A percentile compares a stretch with the other conserved stretches of the same genome.
These are phyloP conservation scores for Hippocampus comes DNA, from an alignment of 2,113 vertebrate genomes.

Conservation along the genomic window DNA sequence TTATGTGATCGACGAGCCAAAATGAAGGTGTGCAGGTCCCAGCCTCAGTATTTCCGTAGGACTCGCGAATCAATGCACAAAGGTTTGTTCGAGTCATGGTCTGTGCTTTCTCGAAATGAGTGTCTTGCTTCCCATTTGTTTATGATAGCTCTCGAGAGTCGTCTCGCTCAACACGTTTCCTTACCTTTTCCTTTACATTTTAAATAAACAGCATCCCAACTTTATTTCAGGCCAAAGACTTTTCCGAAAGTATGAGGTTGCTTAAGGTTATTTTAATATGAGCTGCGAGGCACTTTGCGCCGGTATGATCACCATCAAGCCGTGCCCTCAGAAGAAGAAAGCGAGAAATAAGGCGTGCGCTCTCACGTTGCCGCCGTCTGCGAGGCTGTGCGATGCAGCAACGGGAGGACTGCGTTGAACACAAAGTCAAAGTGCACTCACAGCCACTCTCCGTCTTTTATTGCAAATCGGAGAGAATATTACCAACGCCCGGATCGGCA, in stretches of 20 bases:
- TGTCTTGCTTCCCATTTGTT: not conserved
- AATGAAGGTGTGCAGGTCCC: no score
- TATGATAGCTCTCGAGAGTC: not conserved
- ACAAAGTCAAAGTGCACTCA: conserved; percentile 70
- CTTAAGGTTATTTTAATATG: conserved; percentile 77
- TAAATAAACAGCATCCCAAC: conserved; percentile 66
- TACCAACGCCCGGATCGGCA: conserved; percentile 11
- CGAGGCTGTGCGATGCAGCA: conserved; percentile 60
- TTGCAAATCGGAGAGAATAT: conserved; percentile 25
- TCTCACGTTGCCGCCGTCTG: conserved; percentile 69
- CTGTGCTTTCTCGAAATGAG: no score
- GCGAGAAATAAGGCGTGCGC: conserved; percentile 58
- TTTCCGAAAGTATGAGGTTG: conserved; percentile 67
- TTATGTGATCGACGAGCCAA: no score
- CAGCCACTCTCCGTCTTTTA: conserved; percentile 49
- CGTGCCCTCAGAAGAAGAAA: conserved; percentile 61
- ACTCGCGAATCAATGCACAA: no score
- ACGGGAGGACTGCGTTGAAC: conserved; percentile 61
- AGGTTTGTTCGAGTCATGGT: no score
- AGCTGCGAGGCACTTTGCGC: conserved; percentile 52
- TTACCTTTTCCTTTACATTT: conserved; percentile 58
- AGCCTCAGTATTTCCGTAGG: no score
- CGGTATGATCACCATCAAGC: conserved; percentile 73
- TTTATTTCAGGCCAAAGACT: conserved; percentile 62
- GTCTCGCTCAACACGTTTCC: conserved; percentile 1